phyloP scores from a whole-genome alignment of 2,888 invertebrate species.

The Drosophila limbata region DNA sequence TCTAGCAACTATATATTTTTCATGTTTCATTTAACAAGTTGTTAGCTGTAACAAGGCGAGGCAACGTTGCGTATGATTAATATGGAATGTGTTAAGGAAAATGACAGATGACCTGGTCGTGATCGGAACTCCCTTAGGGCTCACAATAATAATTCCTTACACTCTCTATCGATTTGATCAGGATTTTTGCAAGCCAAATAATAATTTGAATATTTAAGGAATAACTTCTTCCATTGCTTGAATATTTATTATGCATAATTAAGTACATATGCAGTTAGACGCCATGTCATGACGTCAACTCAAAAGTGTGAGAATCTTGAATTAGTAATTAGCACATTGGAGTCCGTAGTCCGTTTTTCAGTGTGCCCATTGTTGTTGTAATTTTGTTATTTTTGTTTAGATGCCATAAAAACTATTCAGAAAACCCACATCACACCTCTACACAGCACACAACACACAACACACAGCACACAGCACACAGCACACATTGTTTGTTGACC shows the following conservation, averaged over 20 bases:
- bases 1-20: background rate
- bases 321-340: conserved; percentile 69
- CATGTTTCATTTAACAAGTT: background rate
- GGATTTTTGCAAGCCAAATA: background rate
- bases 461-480: background rate
- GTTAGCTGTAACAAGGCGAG: background rate
- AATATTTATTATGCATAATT: conserved; percentile 4
- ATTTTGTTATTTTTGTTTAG: conserved; percentile 32
- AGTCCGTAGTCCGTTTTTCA: conserved; percentile 8
- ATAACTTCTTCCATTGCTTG: background rate
- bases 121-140: background rate
- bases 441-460: background rate
- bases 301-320: conserved; percentile 77
- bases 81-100: background rate
- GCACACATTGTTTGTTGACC: conserved; percentile 22
- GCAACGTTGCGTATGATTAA: conserved; percentile 10
- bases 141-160: background rate
- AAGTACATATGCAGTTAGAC: conserved; percentile 39
- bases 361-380: conserved; percentile 38
- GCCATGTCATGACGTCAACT: conserved; percentile 27
- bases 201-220: background rate
- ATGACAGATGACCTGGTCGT: background rate
- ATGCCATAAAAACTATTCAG: conserved; percentile 63
- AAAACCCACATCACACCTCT: conserved; percentile 57
- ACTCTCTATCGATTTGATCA: background rate